phyloP scores from a whole-genome alignment of 2,888 invertebrate species.

The Camptogramma bilineatum region DNA sequence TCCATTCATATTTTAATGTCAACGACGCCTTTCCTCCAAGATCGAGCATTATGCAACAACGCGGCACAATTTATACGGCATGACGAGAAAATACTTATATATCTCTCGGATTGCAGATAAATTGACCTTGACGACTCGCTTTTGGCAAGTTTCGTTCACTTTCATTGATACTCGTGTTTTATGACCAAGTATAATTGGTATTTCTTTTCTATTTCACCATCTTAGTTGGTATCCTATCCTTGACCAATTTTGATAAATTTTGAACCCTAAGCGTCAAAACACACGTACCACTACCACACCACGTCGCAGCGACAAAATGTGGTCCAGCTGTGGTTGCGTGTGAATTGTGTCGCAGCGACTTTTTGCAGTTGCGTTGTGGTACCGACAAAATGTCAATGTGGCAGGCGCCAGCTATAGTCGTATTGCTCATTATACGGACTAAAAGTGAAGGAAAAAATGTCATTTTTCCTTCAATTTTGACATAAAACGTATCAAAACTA shows the following conservation, averaged over 20 bases:
- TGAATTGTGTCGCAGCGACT: too few relatives aligned
- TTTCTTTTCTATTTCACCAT: constrained; percentile 11
- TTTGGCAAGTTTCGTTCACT: constrained; percentile 20
- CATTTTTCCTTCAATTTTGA: too few relatives aligned
- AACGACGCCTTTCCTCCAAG: background rate
- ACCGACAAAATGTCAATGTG: too few relatives aligned
- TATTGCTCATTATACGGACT: too few relatives aligned
- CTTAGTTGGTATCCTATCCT: constrained; percentile 4
- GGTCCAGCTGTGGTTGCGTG: too few relatives aligned
- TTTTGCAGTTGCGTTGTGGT: too few relatives aligned
- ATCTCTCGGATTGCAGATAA: constrained; percentile 19
- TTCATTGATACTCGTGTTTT: constrained; percentile 15
- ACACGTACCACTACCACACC: too few relatives aligned
- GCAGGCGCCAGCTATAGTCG: too few relatives aligned
- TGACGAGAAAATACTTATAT: constrained; percentile 27
- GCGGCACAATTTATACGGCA: constrained; percentile 11
- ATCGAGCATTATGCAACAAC: constrained; percentile 6
- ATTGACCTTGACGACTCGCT: constrained; percentile 24
- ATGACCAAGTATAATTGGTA: constrained; percentile 15
- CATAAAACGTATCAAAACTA: too few relatives aligned
- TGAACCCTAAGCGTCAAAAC: too few relatives aligned
- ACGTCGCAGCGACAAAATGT: too few relatives aligned
- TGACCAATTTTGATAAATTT: background rate
- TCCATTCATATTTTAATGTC: background rate
- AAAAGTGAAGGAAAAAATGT: too few relatives aligned